Evolutionary conservation across 1,140 invertebrate species (phyloP).

Genomic region (Euglossa dilemma): DNA sequence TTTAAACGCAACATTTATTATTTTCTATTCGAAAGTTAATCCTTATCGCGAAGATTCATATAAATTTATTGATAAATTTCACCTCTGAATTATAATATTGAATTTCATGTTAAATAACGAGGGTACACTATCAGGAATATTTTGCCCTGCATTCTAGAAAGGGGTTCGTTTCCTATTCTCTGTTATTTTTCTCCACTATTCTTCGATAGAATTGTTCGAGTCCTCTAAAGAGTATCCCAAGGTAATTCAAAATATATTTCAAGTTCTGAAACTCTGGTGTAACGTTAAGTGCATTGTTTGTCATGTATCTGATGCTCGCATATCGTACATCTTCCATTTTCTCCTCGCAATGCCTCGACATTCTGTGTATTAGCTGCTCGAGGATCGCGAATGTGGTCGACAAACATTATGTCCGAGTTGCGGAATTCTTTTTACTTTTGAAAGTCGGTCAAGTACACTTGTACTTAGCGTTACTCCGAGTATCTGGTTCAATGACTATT

Average conservation of each 20-base stretch:
- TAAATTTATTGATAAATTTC: too few relatives aligned
- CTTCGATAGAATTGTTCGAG: not conserved
- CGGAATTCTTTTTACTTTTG: conserved; percentile 8
- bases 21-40: too few relatives aligned
- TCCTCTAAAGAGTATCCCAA: not conserved
- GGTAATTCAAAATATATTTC: not conserved
- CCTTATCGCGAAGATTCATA: too few relatives aligned
- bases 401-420: not conserved
- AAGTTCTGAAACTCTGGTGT: not conserved
- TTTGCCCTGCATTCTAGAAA: not conserved
- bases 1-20: too few relatives aligned
- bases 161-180: not conserved
- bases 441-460: conserved; percentile 18
- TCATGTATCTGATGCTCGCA: too few relatives aligned
- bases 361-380: not conserved
- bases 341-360: not conserved
- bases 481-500: conserved; percentile 8
- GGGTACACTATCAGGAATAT: not conserved
- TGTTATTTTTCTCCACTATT: not conserved
- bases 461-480: not conserved
- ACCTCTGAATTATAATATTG: too few relatives aligned
- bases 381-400: not conserved
- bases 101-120: too few relatives aligned
- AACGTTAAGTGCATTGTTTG: not conserved
- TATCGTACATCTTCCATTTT: not conserved